Percentiles rank a stretch among this genome's conserved stretches.
Conservation (phyloP, 2,797 vertebrate species). For the Crenuchus spilurus region DNA sequence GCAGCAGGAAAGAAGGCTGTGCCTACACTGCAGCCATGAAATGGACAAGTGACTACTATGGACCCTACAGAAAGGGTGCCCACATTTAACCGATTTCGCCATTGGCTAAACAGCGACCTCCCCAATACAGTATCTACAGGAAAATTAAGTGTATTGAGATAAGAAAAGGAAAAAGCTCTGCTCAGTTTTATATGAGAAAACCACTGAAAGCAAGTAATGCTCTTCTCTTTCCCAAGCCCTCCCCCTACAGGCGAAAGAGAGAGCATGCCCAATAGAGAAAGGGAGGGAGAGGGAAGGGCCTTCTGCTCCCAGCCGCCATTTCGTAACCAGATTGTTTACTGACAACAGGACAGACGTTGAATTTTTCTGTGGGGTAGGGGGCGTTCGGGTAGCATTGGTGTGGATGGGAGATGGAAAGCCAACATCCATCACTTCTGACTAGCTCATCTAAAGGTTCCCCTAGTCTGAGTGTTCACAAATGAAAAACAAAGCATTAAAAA, state of each 20-base stretch:
- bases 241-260: constrained; percentile 85
- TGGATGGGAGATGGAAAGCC: constrained; percentile 47
- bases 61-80: background rate
- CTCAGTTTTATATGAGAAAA: constrained; percentile 27
- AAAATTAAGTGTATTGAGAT: background rate
- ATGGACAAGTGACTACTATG: background rate
- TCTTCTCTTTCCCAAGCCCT: constrained; percentile 64
- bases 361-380: constrained; percentile 69
- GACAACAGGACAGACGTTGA: constrained; percentile 68
- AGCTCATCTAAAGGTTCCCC: background rate
- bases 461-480: background rate
- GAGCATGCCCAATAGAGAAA: constrained; percentile 73
- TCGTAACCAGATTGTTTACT: constrained; percentile 90
- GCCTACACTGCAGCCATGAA: background rate
- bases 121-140: background rate
- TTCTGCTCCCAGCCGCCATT: constrained; percentile 86
- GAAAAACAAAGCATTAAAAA: background rate
- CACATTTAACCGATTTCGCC: background rate
- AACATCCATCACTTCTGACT: background rate
- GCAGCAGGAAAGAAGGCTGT: no score
- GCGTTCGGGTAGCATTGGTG: constrained; percentile 58
- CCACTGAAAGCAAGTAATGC: constrained; percentile 35
- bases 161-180: background rate
- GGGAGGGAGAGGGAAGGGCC: constrained; percentile 71
- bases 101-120: background rate